Evolutionary conservation across 2,888 invertebrate genomes (phyloP), one percentile per base, ranked within the genome.

Genomic region (Creontiades dilutus): DNA sequence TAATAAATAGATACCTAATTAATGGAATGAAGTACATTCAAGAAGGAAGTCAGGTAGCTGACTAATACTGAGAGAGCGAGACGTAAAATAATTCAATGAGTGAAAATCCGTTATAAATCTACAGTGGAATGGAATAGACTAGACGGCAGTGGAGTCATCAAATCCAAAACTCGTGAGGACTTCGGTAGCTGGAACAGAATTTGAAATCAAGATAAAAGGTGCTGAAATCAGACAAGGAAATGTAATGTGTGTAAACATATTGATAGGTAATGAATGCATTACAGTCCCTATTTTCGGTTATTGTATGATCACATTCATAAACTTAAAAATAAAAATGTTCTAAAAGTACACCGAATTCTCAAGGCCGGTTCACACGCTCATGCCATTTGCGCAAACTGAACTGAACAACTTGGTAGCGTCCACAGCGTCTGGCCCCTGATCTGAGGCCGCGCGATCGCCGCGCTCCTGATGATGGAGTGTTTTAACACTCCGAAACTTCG

Each of bases 151-250:
- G 23, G 2, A 23, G 23, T 19, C 11, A 23, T 23, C 52, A 52
- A 52, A 68, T 68, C 68, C 68, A 68, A 19, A 68, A 23, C 12
- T 68, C 23, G 23, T 27, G 19, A 5, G 68, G 68, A 11, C 68
- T 68, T 19, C 68, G 11, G 68, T 68, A 68, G 27, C 68, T 68
- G 68, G 0, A 68, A 68, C 68, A 68, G 68, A 68, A 68, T 68
- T 16, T n/a, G n/a, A 9, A 19, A 61, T 19, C 19, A 57, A 4
- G 19, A 61, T 9, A n/a, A 61, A 2, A 14, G 12, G 52, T 14
- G 11, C 52, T 11, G 52, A 14, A 12, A 52, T 14, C n/a, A 52
- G 61, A 16, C 14, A 61, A 61, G 16, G 16, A 16, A 3, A 0
- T 61, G 7, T 16, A n/a, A 16, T 4, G 16, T 4, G 16, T 9